These are phyloP conservation scores for Heliconius nattereri DNA, from an alignment of 1,140 invertebrate genomes.

Conservation along the genomic window DNA sequence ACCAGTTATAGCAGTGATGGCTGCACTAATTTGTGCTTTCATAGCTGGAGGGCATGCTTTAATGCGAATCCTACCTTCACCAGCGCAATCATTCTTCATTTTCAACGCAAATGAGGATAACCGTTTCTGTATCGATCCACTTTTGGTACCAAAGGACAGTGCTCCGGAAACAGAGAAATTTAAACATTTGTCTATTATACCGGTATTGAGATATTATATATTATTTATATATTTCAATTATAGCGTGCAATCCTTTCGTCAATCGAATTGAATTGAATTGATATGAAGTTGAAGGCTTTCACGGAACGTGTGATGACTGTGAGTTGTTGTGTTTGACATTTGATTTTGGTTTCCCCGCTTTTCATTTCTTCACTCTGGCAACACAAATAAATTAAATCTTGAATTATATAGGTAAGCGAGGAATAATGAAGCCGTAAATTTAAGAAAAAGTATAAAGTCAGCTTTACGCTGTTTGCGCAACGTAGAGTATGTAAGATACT, in stretches of 20 bases:
- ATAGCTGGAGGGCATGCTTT: constrained; percentile 54
- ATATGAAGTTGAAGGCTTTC: neutral
- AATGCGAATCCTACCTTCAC: constrained; percentile 53
- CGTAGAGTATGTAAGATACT: neutral
- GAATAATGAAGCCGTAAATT: too few species aligned
- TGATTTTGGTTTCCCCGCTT: too few species aligned
- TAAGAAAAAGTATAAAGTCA: too few species aligned
- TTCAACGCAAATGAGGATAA: constrained; percentile 75
- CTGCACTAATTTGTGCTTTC: constrained; percentile 49
- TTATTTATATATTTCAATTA: neutral
- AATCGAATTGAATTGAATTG: too few species aligned
- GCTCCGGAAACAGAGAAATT: constrained; percentile 30
- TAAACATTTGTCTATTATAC: constrained; percentile 54
- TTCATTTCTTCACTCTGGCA: too few species aligned
- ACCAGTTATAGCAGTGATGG: constrained; percentile 59
- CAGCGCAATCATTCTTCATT: constrained; percentile 66
- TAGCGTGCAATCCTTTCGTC: too few species aligned
- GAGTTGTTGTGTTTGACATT: too few species aligned
- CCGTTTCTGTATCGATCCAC: constrained; percentile 61
- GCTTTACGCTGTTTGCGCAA: too few species aligned
- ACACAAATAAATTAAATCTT: too few species aligned
- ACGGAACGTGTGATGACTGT: neutral
- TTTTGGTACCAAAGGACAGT: constrained; percentile 41
- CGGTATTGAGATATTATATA: constrained; percentile 41
- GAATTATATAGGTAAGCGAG: too few species aligned